Evolutionary conservation across 2,888 invertebrate species (phyloP).

Genomic region (Empis stercorea): DNA sequence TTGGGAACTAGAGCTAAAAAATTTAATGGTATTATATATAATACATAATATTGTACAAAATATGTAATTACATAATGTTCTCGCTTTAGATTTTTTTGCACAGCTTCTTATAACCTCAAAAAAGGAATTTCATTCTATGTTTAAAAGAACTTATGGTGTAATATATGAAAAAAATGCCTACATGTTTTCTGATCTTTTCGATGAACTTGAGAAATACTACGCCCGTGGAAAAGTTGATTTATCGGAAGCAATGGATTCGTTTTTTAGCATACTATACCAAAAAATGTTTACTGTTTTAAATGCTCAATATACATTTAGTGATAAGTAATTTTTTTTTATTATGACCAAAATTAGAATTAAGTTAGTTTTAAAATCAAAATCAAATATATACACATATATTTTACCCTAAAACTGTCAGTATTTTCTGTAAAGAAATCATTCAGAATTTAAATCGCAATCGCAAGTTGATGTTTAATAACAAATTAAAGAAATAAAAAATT

Average conservation of each 20-base stretch:
- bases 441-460: too few species aligned
- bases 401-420: too few species aligned
- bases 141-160: constrained; percentile 86
- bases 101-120: constrained; percentile 71
- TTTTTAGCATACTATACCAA: constrained; percentile 85
- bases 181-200: constrained; percentile 84
- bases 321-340: constrained; percentile 47
- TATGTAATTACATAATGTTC: background rate
- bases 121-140: constrained; percentile 87
- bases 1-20: constrained; percentile 64
- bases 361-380: too few species aligned
- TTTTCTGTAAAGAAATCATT: too few species aligned
- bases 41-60: background rate
- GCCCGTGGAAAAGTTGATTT: constrained; percentile 71
- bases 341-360: too few species aligned
- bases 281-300: constrained; percentile 94
- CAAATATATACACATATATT: too few species aligned
- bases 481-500: too few species aligned
- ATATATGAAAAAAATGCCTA: constrained; percentile 88
- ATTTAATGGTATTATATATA: constrained; percentile 56
- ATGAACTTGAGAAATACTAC: constrained; percentile 81
- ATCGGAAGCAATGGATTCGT: constrained; percentile 76
- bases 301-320: constrained; percentile 80
- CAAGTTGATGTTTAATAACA: too few species aligned
- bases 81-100: constrained; percentile 76